Evolutionary conservation across 2,888 invertebrate species (phyloP).

Genomic region (Erannis defoliaria): DNA sequence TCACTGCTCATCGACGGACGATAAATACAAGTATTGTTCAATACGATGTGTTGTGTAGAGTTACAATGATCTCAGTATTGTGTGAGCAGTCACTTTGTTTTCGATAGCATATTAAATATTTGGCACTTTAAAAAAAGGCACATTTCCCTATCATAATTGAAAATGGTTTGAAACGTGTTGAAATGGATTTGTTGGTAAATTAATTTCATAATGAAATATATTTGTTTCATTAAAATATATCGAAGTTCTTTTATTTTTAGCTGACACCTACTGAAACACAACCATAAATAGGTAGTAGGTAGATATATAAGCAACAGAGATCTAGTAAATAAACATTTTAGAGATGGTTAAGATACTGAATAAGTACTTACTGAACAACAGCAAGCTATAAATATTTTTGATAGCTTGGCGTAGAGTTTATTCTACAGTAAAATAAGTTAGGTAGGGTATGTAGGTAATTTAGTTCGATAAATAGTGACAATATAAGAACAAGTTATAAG

Average conservation of each 20-base stretch:
- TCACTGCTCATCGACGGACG: slow-evolving; percentile 56
- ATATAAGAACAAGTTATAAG: no score
- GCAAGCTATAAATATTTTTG: no score
- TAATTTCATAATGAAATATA: slow-evolving; percentile 87
- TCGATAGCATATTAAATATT: slow-evolving; percentile 79
- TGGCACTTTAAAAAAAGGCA: slow-evolving; percentile 85
- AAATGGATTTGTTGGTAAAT: slow-evolving; percentile 87
- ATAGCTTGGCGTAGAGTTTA: no score
- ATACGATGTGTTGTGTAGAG: slow-evolving; percentile 63
- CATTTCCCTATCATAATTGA: slow-evolving; percentile 85
- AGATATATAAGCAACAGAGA: not conserved
- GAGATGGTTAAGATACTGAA: no score
- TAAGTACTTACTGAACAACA: no score
- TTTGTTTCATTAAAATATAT: slow-evolving; percentile 82
- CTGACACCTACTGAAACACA: not conserved
- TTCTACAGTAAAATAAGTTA: no score
- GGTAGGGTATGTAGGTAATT: no score
- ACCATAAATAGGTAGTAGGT: not conserved
- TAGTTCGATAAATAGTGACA: no score
- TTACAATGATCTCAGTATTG: slow-evolving; percentile 77
- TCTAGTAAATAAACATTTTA: not conserved
- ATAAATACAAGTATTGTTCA: slow-evolving; percentile 53
- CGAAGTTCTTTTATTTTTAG: slow-evolving; percentile 68
- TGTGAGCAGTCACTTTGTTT: slow-evolving; percentile 68
- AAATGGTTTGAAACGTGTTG: slow-evolving; percentile 85